These are phyloP conservation scores for Cataglyphis altisquamis DNA, from an alignment of 2,888 invertebrate genomes.

Conservation along the genomic window DNA sequence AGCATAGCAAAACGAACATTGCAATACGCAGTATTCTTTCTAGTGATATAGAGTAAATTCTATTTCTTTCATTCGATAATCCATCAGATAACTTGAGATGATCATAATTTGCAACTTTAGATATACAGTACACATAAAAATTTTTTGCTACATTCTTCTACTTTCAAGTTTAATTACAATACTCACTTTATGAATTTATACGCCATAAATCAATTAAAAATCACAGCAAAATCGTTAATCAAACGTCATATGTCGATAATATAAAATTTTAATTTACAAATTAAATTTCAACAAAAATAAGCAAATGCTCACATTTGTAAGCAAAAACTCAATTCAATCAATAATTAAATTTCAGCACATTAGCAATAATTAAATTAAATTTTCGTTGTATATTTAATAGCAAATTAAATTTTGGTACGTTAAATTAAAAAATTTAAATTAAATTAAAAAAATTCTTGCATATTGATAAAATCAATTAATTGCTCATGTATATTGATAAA, in stretches of 20 bases:
- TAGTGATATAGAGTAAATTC: conserved; percentile 21
- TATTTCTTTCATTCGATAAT: conserved; percentile 17
- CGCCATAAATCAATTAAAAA: conserved; percentile 55
- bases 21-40: conserved; percentile 9
- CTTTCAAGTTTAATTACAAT: conserved; percentile 57
- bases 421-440: background rate
- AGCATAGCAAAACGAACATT: background rate
- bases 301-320: background rate
- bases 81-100: conserved; percentile 20
- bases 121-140: conserved; percentile 39
- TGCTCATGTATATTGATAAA: background rate
- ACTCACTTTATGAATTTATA: conserved; percentile 56
- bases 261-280: conserved; percentile 27
- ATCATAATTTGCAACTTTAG: conserved; percentile 51
- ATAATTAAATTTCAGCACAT: conserved; percentile 15
- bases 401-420: conserved; percentile 7
- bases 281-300: background rate
- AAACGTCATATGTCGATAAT: conserved; percentile 15
- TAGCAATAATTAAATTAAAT: background rate
- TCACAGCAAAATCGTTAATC: conserved; percentile 59
- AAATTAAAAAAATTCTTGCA: background rate
- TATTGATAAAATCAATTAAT: conserved; percentile 5
- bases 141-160: conserved; percentile 23
- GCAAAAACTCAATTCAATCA: conserved; percentile 9
- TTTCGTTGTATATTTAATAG: conserved; percentile 4